A percentile compares a stretch with the other conserved stretches of the same genome.
Evolutionary conservation across 1,140 invertebrate genomes (phyloP).

Genomic region (Bradysia coprophila): DNA sequence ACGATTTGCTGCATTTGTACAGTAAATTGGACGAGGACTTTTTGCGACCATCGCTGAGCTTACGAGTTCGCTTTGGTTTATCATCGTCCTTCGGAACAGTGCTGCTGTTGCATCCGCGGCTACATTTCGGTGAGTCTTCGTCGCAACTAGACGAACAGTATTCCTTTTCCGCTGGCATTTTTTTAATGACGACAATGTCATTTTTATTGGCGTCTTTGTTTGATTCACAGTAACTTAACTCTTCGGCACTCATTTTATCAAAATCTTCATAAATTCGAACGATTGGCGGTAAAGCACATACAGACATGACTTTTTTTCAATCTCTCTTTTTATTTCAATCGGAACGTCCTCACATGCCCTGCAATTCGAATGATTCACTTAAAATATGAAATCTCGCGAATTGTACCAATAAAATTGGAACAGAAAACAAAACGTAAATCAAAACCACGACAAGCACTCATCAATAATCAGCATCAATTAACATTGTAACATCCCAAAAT

Average conservation of each 20-base stretch:
- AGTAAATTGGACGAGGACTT: constrained; percentile 15
- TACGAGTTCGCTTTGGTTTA: background rate
- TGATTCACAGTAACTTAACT: constrained; percentile 23
- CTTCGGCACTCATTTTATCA: constrained; percentile 25
- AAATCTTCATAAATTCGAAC: constrained; percentile 24
- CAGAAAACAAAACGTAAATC: no score
- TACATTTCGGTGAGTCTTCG: no score
- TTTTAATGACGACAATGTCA: background rate
- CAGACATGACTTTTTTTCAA: background rate
- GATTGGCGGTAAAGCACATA: constrained; percentile 6
- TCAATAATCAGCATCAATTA: no score
- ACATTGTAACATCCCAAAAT: no score
- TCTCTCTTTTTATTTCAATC: no score
- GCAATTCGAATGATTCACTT: no score
- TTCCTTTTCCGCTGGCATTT: no score
- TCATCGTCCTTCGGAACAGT: background rate
- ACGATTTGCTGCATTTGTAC: constrained; percentile 21
- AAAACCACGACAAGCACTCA: no score
- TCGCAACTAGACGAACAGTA: no score
- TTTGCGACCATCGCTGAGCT: constrained; percentile 5
- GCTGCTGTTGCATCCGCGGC: background rate
- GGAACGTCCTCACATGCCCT: no score
- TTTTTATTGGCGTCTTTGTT: constrained; percentile 5
- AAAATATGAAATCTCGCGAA: no score
- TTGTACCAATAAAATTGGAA: no score